Evolutionary conservation across 2,888 invertebrate species (phyloP), one percentile per base, ranked within the genome.

Genomic region (Drosophila rubida): DNA sequence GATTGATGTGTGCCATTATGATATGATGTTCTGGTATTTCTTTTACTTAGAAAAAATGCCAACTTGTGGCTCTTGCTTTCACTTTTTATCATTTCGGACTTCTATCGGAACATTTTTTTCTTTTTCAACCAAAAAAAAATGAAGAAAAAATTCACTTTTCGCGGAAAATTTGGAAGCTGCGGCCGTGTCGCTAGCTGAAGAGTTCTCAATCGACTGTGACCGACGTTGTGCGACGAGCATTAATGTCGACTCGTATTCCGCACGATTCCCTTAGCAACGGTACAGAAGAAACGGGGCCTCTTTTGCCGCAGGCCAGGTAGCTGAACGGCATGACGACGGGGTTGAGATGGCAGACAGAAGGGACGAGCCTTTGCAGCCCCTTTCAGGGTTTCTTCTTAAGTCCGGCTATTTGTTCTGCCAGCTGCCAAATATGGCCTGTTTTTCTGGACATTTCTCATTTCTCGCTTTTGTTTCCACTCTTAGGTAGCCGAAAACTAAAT

Each of bases 171-270:
- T 32, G 9, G n/a, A n/a, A 50, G 37, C 57, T 65, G 14, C 27
- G 9, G 53, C 60, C 75, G 72, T 81, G 86, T 68, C 86, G 86
- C 71, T 75, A 63, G 60, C 59, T 72, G 44, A 13, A 68, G 61
- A 58, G 68, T 50, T 77, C 9, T 19, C 8, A 64, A 48, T 58
- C 76, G 76, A 80, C 82, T 80, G 79, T 71, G 63, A 14, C 22
- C 61, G 32, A 53, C 22, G 23, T 9, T 46, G 13, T 32, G 22
- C 30, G 19, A 7, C 9, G 5, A 27, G 49, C 60, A 13, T 50
- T 37, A 37, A 67, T 11, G 48, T 55, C 61, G 62, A 5, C 85
- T 79, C 78, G 81, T 61, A 51, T 23, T 8, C 32, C 7, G 25
- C 11, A 19, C 5, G 58, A 61, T 73, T 69, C 13, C 35, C 35